Conservation (phyloP, 1,140 invertebrate species). For the Idris sp. region DNA sequence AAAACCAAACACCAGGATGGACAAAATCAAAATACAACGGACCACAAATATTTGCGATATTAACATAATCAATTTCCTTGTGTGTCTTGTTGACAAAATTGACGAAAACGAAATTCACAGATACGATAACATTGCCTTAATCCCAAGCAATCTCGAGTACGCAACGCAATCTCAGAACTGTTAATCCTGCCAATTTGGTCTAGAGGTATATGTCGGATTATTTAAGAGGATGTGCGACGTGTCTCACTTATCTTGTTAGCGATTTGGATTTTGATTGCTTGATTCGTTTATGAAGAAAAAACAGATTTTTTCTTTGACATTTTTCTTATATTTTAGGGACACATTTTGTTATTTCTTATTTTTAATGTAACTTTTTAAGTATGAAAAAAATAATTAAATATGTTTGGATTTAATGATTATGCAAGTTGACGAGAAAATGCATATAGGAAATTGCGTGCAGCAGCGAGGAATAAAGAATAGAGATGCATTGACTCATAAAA, state of each 20-base stretch:
- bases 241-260: conserved; percentile 52
- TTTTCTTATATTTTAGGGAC: too few species aligned
- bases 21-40: conserved; percentile 12
- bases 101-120: conserved; percentile 43
- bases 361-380: too few species aligned
- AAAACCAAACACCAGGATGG: too few species aligned
- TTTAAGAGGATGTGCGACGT: conserved; percentile 48
- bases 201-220: conserved; percentile 60
- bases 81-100: conserved; percentile 39
- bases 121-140: conserved; percentile 59
- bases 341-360: too few species aligned
- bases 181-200: conserved; percentile 67
- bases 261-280: conserved; percentile 55
- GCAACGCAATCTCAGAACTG: conserved; percentile 57
- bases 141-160: conserved; percentile 63
- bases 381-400: too few species aligned
- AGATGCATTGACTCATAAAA: conserved; percentile 54
- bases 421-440: conserved; percentile 26
- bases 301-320: background rate
- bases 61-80: conserved; percentile 27
- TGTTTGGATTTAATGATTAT: conserved; percentile 39
- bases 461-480: conserved; percentile 23
- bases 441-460: conserved; percentile 25
- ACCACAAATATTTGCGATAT: conserved; percentile 54
- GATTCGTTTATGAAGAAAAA: conserved; percentile 34